phyloP scores from a whole-genome alignment of 37 sponge, comb jelly and placozoan genomes.

The Corticium candelabrum region DNA sequence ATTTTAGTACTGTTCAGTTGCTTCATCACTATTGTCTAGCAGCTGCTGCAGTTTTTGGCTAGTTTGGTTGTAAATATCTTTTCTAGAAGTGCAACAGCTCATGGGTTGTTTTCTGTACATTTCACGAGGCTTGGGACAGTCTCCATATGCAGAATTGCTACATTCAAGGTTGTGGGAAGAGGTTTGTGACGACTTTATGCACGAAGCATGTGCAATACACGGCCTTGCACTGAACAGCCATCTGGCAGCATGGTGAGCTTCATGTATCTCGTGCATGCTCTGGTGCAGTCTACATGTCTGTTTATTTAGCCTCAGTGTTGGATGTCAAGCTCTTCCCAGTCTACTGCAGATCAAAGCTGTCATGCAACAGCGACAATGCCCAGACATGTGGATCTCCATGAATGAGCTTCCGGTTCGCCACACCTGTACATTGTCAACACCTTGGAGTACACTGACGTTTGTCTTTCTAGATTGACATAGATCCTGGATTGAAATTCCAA shows the following conservation, averaged over 20 bases:
- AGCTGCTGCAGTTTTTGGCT: too few species aligned
- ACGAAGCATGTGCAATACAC: slow-evolving; percentile 61
- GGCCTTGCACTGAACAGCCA: slow-evolving; percentile 77
- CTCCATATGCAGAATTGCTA: slow-evolving; percentile 64
- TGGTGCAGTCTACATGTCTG: too few species aligned
- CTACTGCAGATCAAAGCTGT: slow-evolving; percentile 52
- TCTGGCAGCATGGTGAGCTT: slow-evolving; percentile 48
- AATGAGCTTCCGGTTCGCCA: slow-evolving; percentile 45
- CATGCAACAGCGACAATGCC: slow-evolving; percentile 57
- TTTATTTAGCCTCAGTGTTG: slow-evolving; percentile 54
- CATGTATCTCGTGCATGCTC: too few species aligned
- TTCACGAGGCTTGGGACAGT: slow-evolving; percentile 42
- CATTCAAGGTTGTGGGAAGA: slow-evolving; percentile 73
- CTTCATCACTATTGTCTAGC: too few species aligned
- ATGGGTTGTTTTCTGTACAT: slow-evolving; percentile 68
- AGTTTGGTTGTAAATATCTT: too few species aligned
- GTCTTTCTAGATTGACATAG: slow-evolving; percentile 30
- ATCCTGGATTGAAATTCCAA: slow-evolving; percentile 55
- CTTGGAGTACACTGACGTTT: background rate
- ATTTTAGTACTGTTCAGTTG: too few species aligned
- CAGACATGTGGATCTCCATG: slow-evolving; percentile 42
- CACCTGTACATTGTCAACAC: background rate
- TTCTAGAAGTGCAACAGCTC: slow-evolving; percentile 63
- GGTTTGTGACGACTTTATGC: slow-evolving; percentile 60
- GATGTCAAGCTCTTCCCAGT: slow-evolving; percentile 59